phyloP scores from a whole-genome alignment of 2,888 invertebrate species.

The Alcis repandata region DNA sequence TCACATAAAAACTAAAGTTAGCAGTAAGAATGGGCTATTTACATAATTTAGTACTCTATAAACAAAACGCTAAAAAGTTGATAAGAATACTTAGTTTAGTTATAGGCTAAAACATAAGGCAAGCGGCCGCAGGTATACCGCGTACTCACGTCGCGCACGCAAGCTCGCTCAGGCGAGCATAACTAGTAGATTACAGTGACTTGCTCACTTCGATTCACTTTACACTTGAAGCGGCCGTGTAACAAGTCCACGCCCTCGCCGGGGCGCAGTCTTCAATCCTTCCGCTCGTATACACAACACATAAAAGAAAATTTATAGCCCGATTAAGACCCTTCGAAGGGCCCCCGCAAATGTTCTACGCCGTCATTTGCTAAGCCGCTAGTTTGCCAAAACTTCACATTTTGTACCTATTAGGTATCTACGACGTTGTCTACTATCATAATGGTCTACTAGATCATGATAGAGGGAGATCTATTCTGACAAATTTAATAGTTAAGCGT shows the following conservation, averaged over 20 bases:
- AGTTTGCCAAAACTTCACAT: conserved; percentile 64
- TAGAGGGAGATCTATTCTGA: conserved; percentile 21
- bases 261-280: conserved; percentile 51
- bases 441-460: conserved; percentile 35
- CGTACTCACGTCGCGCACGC: conserved; percentile 9
- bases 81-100: conserved; percentile 1
- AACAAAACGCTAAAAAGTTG: conserved; percentile 7
- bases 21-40: background rate
- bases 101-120: conserved; percentile 3
- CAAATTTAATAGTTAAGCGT: conserved; percentile 14
- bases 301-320: conserved; percentile 78
- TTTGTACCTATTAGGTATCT: conserved; percentile 48
- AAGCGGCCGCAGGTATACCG: background rate
- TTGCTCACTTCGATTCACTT: conserved; percentile 34
- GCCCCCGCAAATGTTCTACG: conserved; percentile 71
- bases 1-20: conserved; percentile 2
- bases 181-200: conserved; percentile 34
- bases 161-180: conserved; percentile 16
- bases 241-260: conserved; percentile 42
- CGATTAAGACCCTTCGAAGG: conserved; percentile 76
- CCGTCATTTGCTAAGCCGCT: conserved; percentile 72
- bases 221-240: conserved; percentile 29
- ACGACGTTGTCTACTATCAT: conserved; percentile 42
- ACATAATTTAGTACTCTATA: conserved; percentile 7
- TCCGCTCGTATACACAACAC: conserved; percentile 63